Base-by-base conservation (phyloP, 1,140 invertebrate species). In the Meloidogyne floridensis region DNA sequence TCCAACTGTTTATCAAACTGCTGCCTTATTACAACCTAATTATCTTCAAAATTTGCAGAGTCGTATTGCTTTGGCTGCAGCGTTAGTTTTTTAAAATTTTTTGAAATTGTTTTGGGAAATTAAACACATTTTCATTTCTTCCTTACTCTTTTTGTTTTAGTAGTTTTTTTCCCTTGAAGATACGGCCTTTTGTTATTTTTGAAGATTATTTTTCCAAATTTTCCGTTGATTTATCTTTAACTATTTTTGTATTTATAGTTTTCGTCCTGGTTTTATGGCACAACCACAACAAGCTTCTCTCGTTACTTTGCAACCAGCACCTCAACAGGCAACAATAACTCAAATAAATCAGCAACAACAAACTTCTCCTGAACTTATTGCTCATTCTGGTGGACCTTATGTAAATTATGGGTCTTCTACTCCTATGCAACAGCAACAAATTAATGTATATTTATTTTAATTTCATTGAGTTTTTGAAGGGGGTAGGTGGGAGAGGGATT, bases 201-300 rank as follows among this genome's bases (percentile, higher is more conserved):
- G 56, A 3, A 56, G 11, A 56, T 77, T 69, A 2, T 13, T 70
- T 43, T 69, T 32, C 32, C 32, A 47, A 47, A 47, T 47, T 47
- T 47, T 47, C 47, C 5, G n/a, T 78, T 15, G 8, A 15, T 13
- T 73, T 53, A 15, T 54, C 11, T 65, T 65, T n/a, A n/a, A 72
- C 75, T 54, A 56, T 76, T 20, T 77, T 80, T 32, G 32, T 32
- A 32, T 72, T 80, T 77, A 71, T 53, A 32, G 74, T 80, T 80
- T 42, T 82, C 76, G 76, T 70, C 76, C 76, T 32, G 59, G 71
- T 1, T 32, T 76, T 56, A 72, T 69, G 72, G 59, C 73, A 59
- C 75, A 18, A 32, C 82, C 75, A 51, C 82, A 15, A 7, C 59
- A 65, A 18, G n/a, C 59, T 65, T 65, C 59, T 65, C 59, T 32